phyloP scores from a whole-genome alignment of 2,797 vertebrate genomes.

The Chloroceryle amazona region DNA sequence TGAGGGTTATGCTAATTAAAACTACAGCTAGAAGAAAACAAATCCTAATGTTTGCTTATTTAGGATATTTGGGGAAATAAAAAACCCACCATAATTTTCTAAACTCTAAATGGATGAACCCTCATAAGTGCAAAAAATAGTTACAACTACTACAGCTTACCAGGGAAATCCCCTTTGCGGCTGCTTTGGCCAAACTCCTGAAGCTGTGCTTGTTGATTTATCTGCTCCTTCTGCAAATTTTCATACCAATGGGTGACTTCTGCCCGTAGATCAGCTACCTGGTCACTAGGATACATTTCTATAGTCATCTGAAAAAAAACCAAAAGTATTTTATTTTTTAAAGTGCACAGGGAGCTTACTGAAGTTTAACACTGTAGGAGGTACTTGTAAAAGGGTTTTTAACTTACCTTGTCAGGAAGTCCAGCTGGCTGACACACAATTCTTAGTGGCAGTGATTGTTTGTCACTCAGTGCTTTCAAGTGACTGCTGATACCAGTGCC shows the following conservation, averaged over 20 bases:
- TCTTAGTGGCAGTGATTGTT: conserved; percentile 94
- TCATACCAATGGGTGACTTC: conserved; percentile 99
- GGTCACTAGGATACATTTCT: conserved; percentile 99
- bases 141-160: conserved; percentile 74
- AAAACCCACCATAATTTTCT: accelerated
- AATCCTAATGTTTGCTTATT: not conserved
- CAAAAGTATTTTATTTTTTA: not conserved
- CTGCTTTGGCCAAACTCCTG: conserved; percentile 97
- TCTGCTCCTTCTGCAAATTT: conserved; percentile 98
- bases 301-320: conserved; percentile 93
- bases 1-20: not conserved
- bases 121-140: not conserved
- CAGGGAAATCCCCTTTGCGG: conserved; percentile 94
- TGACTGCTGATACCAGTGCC: conserved; percentile 99
- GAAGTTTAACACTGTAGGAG: not conserved
- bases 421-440: conserved; percentile 98
- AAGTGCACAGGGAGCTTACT: not conserved
- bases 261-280: conserved; percentile 96
- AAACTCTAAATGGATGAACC: not conserved
- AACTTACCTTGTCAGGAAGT: conserved; percentile 94
- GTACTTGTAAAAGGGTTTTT: not conserved
- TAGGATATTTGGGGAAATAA: not conserved
- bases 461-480: conserved; percentile 97
- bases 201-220: conserved; percentile 98
- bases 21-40: not conserved